Evolutionary conservation across 2,797 vertebrate genomes (phyloP), one percentile per base, ranked within the genome.

Genomic region (Malacoraja senta): DNA sequence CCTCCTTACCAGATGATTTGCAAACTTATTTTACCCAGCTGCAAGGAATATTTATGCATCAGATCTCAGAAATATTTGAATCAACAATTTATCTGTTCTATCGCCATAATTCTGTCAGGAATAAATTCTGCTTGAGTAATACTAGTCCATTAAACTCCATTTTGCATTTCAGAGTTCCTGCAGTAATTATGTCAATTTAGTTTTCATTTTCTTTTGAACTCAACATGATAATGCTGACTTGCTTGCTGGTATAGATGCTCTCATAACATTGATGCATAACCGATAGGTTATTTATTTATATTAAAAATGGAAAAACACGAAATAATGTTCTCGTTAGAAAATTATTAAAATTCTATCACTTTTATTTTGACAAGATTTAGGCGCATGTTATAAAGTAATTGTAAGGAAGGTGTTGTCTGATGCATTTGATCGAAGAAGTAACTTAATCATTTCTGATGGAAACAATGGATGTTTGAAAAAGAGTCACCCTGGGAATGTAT

Each of bases 61-160:
- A 19, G 68, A 17, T 88, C 35, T 68, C 61, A 9, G 29, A 65
- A 68, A 8, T 0, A n/a, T 88, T 68, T 88, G 61, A 88, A 21
- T 26, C 84, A 88, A 68, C n/a, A 35, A 65, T 29, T 88, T 19
- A 88, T n/a, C 61, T 88, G 61, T 65, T 65, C 61, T 88, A 29
- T 65, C 61, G 29, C 58, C n/a, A n/a, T 88, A 68, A 15, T 88
- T 88, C 61, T 88, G 61, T 19, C n/a, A 32, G 15, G 1, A 32
- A 58, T 8, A 68, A 17, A 44, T n/a, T 88, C 61, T 68, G 61
- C 15, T n/a, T 65, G 83, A 86, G 8, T 65, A 88, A 88, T 65
- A n/a, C 29, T 88, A 65, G 61, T 88, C 84, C 84, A 88, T 88
- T n/a, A 88, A 88, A 88, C 35, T 63, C 61, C n/a, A n/a, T 65